Percentiles rank a stretch among this genome's conserved stretches.
These are phyloP conservation scores for Coracopsis vasa DNA, from an alignment of 2,113 vertebrate genomes.

Conservation along the genomic window DNA sequence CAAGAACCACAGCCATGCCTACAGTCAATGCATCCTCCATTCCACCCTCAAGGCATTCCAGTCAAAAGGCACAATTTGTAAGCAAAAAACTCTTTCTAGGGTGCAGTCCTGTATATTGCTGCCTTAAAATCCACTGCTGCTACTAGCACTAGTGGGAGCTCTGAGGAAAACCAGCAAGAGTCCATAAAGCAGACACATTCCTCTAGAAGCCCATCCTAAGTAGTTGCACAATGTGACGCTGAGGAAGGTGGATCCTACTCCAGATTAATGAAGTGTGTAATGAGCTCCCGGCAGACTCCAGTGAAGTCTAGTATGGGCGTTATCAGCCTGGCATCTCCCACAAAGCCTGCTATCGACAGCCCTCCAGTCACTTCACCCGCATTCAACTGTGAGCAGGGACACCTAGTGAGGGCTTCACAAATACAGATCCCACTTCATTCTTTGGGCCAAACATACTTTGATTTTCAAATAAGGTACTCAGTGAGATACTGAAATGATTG, in stretches of 20 bases:
- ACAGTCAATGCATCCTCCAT: not conserved
- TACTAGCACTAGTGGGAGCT: accelerated
- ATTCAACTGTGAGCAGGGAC: not conserved
- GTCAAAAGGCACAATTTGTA: not conserved
- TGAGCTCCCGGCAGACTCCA: not conserved
- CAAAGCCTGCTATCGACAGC: not conserved
- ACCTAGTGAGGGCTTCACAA: not conserved
- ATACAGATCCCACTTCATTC: accelerated
- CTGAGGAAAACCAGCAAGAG: not conserved
- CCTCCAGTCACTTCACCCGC: not conserved
- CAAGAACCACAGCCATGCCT: accelerated
- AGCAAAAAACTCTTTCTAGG: not conserved
- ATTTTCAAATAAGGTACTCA: not conserved
- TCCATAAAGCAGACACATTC: not conserved
- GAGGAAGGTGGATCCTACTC: not conserved
- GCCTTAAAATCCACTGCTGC: not conserved
- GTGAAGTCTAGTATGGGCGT: not conserved
- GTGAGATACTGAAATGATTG: not conserved
- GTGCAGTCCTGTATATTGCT: not conserved
- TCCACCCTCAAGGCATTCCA: not conserved
- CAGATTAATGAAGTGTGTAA: not conserved
- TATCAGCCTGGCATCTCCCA: not conserved
- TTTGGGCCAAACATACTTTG: not conserved
- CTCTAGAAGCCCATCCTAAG: not conserved
- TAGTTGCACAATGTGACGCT: not conserved